Evolutionary conservation across 2,888 invertebrate species (phyloP), one percentile per base, ranked within the genome.

Genomic region (Cryptosula pallasiana): DNA sequence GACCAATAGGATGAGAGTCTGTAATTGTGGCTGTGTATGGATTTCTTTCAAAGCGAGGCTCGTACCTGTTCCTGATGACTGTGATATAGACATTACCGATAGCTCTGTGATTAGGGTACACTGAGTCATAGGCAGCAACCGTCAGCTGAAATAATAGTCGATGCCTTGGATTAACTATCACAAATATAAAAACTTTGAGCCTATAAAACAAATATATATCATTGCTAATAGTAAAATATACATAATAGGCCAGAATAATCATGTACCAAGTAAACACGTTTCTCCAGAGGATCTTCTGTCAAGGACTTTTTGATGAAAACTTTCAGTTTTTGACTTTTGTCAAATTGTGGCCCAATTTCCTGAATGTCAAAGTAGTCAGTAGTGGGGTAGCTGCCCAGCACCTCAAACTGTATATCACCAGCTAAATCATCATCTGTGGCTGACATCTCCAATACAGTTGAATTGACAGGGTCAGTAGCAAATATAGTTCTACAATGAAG

Each of bases 341-440:
- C 63, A 9, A 32, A 20, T 32, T 27, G 32, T 9, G 20, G 20
- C 20, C 63, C 63, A 63, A 25, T 9, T 32, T 63, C 63, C n/a
- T 63, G 27, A 5, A 63, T 63, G n/a, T 63, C 20, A 27, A 63
- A 63, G 32, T 32, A 63, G 2, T 63, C 63, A 27, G 34, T 32
- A 32, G 63, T 27, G 9, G 63, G 63, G 32, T 78, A 81, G 23
- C 76, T 74, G 1, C 82, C 82, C 57, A 75, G 76, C 3, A 78
- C 73, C 63, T 76, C 77, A 72, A 80, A 82, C 69, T 73, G 69
- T 27, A 81, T 74, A 0, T 29, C 34, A 25, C 80, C 81, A 81
- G 81, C 57, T 55, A 69, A 55, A 27, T 55, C 63, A 63, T 71
- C 29, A 58, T 63, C 63, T 32, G 63, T 13, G 32, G 29, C 63